A percentile compares a stretch with the other conserved stretches of the same genome.
These are phyloP conservation scores for Nemurella pictetii DNA, from an alignment of 2,888 invertebrate genomes.

Conservation along the genomic window DNA sequence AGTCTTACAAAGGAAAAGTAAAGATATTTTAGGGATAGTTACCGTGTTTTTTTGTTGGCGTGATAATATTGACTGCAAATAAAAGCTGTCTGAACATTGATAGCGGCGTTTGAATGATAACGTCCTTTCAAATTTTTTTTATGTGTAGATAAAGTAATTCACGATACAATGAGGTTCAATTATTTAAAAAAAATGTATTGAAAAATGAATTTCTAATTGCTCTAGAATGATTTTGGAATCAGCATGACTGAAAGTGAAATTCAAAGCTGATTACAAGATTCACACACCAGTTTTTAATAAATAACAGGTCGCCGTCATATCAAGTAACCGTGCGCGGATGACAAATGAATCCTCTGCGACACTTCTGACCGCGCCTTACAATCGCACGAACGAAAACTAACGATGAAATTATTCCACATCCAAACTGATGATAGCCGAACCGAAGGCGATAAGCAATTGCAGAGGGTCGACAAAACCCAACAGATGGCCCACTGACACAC, in stretches of 20 bases:
- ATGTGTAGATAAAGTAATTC: too few relatives aligned
- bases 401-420: background rate
- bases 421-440: background rate
- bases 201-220: too few relatives aligned
- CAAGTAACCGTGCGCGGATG: too few relatives aligned
- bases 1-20: background rate
- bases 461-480: background rate
- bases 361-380: background rate
- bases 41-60: background rate
- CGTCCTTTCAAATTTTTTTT: too few relatives aligned
- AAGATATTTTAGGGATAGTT: background rate
- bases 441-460: background rate
- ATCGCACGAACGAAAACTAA: background rate
- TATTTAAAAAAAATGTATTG: too few relatives aligned
- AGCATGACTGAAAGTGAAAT: too few relatives aligned
- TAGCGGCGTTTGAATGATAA: too few relatives aligned
- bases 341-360: background rate
- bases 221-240: too few relatives aligned
- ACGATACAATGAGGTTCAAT: too few relatives aligned
- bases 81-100: background rate
- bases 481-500: background rate
- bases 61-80: background rate
- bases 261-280: too few relatives aligned
- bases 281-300: too few relatives aligned
- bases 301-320: too few relatives aligned